Evolutionary conservation across 2,113 vertebrate species (phyloP).

Genomic region (Puntigrus tetrazona): DNA sequence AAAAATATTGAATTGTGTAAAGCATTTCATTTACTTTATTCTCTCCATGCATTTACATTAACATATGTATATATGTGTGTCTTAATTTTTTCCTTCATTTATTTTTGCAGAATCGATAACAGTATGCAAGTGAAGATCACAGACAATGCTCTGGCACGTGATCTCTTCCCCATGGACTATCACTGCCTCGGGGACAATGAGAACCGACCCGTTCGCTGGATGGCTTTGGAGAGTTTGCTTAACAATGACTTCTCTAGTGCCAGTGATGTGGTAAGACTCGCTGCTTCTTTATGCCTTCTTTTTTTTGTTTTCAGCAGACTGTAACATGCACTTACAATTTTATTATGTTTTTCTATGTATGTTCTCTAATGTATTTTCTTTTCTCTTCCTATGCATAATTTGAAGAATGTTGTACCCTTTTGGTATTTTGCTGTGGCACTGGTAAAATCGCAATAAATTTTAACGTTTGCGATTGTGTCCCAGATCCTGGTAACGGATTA

Average conservation of each 20-base stretch:
- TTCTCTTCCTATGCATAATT: neutral
- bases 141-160: conserved; percentile 95
- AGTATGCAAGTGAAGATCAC: conserved; percentile 99
- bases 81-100: conserved; percentile 23
- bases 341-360: too few relatives aligned
- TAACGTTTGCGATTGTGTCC: neutral
- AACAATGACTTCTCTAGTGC: conserved; percentile 97
- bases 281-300: neutral
- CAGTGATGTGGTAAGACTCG: conserved; percentile 90
- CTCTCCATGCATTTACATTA: neutral
- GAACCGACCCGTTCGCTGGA: conserved; percentile 96
- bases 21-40: too few relatives aligned
- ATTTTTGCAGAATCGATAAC: conserved; percentile 88
- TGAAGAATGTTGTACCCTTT: neutral
- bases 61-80: neutral
- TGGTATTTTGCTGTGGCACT: neutral
- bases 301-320: neutral
- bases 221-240: conserved; percentile 96
- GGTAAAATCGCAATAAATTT: neutral
- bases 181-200: conserved; percentile 98
- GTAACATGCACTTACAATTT: neutral
- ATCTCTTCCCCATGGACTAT: conserved; percentile 99
- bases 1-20: too few relatives aligned
- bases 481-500: neutral
- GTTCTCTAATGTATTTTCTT: neutral